These are phyloP conservation scores for Antigone vipio DNA, from an alignment of 2,113 vertebrate species.

Conservation along the genomic window DNA sequence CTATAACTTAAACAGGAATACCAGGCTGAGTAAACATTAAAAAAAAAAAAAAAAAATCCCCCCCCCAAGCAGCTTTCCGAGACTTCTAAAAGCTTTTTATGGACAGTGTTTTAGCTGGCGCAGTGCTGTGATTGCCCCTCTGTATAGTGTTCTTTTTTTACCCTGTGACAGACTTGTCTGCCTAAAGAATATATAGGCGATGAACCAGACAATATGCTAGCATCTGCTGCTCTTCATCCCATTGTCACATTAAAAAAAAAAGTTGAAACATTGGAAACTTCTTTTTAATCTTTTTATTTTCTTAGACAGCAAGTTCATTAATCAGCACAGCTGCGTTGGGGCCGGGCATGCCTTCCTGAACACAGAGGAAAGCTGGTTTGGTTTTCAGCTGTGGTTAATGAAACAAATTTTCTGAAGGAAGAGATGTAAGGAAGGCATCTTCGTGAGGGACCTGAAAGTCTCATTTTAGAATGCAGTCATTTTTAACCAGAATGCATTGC, in stretches of 20 bases:
- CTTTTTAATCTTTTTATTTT: background rate
- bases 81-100: background rate
- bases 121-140: background rate
- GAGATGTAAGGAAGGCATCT: background rate
- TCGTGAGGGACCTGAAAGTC: background rate
- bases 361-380: background rate
- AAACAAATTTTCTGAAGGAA: background rate
- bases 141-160: background rate
- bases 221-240: background rate
- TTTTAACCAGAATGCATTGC: background rate
- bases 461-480: background rate
- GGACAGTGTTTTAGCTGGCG: background rate
- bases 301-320: background rate
- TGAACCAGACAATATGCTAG: background rate
- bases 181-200: background rate
- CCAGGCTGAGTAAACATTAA: background rate
- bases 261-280: background rate
- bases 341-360: background rate
- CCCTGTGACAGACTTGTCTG: background rate
- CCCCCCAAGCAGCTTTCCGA: background rate
- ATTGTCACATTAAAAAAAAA: background rate
- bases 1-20: background rate
- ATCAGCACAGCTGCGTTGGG: background rate
- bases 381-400: background rate
- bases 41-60: background rate